Evolutionary conservation across 2,888 invertebrate genomes (phyloP).

Genomic region (Zaprionus bogoriensis): DNA sequence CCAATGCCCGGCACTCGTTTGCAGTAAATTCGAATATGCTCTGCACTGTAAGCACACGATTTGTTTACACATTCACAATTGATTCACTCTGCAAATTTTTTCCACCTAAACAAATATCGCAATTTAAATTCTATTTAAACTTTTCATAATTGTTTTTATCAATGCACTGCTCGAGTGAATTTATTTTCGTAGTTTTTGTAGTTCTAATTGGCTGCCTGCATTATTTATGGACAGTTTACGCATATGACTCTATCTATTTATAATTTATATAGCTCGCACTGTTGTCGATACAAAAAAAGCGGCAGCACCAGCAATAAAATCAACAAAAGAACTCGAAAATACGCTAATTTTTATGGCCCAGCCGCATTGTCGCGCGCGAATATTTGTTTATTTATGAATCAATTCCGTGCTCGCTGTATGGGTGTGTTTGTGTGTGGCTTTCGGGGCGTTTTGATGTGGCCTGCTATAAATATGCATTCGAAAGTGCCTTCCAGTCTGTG

Average conservation of each 20-base stretch:
- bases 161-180: slow-evolving; percentile 16
- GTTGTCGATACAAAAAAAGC: slow-evolving; percentile 13
- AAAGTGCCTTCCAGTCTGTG: slow-evolving; percentile 37
- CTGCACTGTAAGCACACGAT: slow-evolving; percentile 12
- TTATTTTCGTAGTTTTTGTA: slow-evolving; percentile 10
- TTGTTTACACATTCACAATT: slow-evolving; percentile 14
- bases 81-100: neutral
- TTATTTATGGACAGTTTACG: slow-evolving; percentile 50
- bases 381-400: slow-evolving; percentile 52
- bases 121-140: slow-evolving; percentile 50
- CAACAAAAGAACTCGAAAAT: slow-evolving; percentile 27
- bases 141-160: slow-evolving; percentile 51
- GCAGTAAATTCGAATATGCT: slow-evolving; percentile 16
- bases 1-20: neutral
- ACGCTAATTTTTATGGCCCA: slow-evolving; percentile 58
- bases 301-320: neutral
- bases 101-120: slow-evolving; percentile 30
- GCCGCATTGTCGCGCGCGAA: slow-evolving; percentile 38
- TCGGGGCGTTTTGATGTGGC: slow-evolving; percentile 54
- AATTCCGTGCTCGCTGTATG: slow-evolving; percentile 18
- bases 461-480: slow-evolving; percentile 41
- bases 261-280: slow-evolving; percentile 42
- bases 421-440: slow-evolving; percentile 1
- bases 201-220: slow-evolving; percentile 56
- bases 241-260: slow-evolving; percentile 40